Percentiles rank a stretch among this genome's conserved stretches.
phyloP scores from a whole-genome alignment of 2,113 vertebrate species.

The Cheilinus undulatus region DNA sequence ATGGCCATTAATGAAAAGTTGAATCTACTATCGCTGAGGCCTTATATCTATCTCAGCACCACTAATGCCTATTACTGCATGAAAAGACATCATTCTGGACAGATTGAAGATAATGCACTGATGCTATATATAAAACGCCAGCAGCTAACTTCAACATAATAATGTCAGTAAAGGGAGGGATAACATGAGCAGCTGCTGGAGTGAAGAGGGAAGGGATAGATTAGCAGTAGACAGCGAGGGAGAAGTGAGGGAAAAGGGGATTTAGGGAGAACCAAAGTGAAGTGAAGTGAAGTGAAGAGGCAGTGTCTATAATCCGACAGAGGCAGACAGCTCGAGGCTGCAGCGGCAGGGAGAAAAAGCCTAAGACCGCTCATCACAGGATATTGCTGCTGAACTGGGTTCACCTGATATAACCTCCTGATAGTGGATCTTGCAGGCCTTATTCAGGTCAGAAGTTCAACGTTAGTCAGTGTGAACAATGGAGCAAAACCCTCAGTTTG shows the following conservation, averaged over 20 bases:
- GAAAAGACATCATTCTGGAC: background rate
- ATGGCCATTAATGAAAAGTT: slow-evolving; percentile 13
- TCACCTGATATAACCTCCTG: slow-evolving; percentile 18
- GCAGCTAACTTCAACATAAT: slow-evolving; percentile 1
- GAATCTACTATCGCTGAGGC: background rate
- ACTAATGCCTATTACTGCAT: slow-evolving; percentile 3
- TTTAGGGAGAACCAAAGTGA: slow-evolving; percentile 25
- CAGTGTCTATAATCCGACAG: slow-evolving; percentile 43
- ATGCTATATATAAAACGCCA: slow-evolving; percentile 10
- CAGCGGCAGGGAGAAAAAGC: slow-evolving; percentile 13
- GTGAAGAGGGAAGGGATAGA: slow-evolving; percentile 41
- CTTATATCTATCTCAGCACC: background rate
- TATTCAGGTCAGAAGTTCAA: background rate
- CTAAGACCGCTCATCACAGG: slow-evolving; percentile 42
- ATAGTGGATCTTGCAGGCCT: slow-evolving; percentile 5
- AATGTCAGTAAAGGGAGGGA: slow-evolving; percentile 12
- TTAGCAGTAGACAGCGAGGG: slow-evolving; percentile 36
- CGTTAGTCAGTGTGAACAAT: slow-evolving; percentile 6
- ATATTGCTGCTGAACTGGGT: slow-evolving; percentile 43
- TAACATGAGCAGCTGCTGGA: slow-evolving; percentile 39
- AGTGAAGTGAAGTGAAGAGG: slow-evolving; percentile 19
- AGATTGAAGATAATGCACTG: slow-evolving; percentile 19
- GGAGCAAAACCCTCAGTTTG: slow-evolving; percentile 3
- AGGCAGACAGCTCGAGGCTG: slow-evolving; percentile 17
- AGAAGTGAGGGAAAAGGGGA: slow-evolving; percentile 30